These are phyloP conservation scores for Gobionotothen gibberifrons DNA, from an alignment of 2,797 vertebrate species.

Conservation along the genomic window DNA sequence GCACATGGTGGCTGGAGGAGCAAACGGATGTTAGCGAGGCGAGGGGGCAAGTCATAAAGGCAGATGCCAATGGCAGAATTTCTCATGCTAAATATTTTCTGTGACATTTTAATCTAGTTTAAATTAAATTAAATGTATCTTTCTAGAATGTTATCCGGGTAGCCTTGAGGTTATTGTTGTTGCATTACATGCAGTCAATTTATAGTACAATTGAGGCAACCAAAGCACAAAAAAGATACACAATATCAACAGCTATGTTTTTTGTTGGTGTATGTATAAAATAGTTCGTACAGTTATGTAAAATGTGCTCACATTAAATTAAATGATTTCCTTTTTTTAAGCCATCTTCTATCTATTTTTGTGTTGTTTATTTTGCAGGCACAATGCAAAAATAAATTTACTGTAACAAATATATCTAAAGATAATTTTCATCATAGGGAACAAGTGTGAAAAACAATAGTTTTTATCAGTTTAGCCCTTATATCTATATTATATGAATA, in stretches of 20 bases:
- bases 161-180: too few species aligned
- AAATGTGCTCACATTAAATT: neutral
- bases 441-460: neutral
- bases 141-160: too few species aligned
- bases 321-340: neutral
- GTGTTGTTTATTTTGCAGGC: too few species aligned
- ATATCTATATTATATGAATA: neutral
- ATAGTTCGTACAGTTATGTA: neutral
- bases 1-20: slow-evolving; percentile 89
- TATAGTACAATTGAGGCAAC: neutral
- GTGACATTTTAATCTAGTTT: neutral
- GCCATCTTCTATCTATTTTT: neutral
- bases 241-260: neutral
- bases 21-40: slow-evolving; percentile 9
- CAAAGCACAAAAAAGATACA: neutral
- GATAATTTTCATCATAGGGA: too few species aligned
- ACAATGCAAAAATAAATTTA: too few species aligned
- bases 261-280: neutral
- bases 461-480: neutral
- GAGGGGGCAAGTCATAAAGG: neutral
- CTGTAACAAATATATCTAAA: too few species aligned
- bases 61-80: neutral
- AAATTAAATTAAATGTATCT: too few species aligned
- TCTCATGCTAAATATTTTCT: neutral
- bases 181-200: neutral